Base-by-base conservation (phyloP, 1,140 invertebrate genomes). In the Anthonomus grandis region DNA sequence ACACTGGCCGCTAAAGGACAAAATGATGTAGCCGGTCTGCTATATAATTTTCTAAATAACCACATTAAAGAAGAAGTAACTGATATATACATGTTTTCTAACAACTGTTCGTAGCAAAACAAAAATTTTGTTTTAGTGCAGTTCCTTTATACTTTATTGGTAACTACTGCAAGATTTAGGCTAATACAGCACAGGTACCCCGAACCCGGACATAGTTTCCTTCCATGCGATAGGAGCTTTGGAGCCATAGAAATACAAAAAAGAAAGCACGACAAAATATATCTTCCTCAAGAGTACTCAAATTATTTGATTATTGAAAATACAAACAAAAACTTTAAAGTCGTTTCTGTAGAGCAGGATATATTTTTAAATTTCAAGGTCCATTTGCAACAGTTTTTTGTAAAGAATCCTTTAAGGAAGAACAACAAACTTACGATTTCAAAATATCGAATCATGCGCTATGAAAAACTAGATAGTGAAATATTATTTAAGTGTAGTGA, bases 1-100 rank as follows among this genome's bases (percentile, higher is more conserved):
- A 8, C 27, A 31, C n/a, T 31, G 27, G 27, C 27, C n/a, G 27
- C 1, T 59, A 55, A n/a, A n/a, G n/a, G n/a, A n/a, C n/a, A n/a
- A n/a, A n/a, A n/a, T 36, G 50, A 59, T 59, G 51, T 46, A 34
- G 52, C 51, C 2, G 27, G 21, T 13, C 41, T 8, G 25, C 27
- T 48, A 34, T 13, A 21, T 45, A 31, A 42, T 24, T 53, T 53
- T 53, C 19, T 41, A 23, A 42, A 18, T 15, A 41, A 44, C 15
- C 18, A 22, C 36, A 42, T 53, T 21, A 12, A 10, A 3, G 10
- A 25, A 23, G 18, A 44, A 15, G 42, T 44, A 31, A 54, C 25
- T 19, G 17, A 42, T 45, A n/a, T 36, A 36, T 17, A 36, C 34
- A 9, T 10, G 34, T 18, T 51, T 51, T 42, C 38, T 24, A 15